These are phyloP conservation scores for Myotis brandtii DNA, from an alignment of 2,113 vertebrate species.

Conservation along the genomic window DNA sequence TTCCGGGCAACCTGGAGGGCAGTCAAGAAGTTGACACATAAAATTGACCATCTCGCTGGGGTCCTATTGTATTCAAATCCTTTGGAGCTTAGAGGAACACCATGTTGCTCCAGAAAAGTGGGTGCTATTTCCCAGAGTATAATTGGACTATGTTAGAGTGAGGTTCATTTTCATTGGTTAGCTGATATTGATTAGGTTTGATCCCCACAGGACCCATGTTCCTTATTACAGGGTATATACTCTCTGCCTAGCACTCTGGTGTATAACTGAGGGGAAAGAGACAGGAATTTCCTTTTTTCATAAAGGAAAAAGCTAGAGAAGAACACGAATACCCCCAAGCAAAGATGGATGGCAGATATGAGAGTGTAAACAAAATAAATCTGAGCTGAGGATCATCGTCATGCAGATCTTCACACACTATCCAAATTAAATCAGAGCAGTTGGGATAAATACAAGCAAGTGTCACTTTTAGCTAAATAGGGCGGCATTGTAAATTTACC, in stretches of 20 bases:
- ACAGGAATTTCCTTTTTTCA: background rate
- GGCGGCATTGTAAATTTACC: background rate
- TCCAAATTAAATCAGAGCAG: conserved; percentile 38
- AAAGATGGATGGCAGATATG: background rate
- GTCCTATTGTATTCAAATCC: background rate
- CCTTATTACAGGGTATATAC: background rate
- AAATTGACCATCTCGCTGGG: background rate
- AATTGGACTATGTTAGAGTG: background rate
- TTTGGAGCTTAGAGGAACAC: background rate
- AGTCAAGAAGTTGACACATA: background rate
- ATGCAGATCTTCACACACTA: background rate
- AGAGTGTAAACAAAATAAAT: background rate
- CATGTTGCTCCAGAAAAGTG: background rate
- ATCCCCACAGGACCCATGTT: background rate
- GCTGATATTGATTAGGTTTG: background rate
- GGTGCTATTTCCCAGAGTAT: background rate
- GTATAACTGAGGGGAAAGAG: background rate
- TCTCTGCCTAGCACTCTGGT: background rate
- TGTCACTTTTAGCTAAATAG: background rate
- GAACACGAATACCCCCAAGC: background rate
- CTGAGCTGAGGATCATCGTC: conserved; percentile 1
- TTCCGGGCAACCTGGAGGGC: background rate
- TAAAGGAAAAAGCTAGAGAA: background rate
- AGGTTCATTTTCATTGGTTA: background rate
- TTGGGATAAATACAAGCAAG: background rate